Conservation (phyloP, 2,113 vertebrate species). For the Suricata suricatta region DNA sequence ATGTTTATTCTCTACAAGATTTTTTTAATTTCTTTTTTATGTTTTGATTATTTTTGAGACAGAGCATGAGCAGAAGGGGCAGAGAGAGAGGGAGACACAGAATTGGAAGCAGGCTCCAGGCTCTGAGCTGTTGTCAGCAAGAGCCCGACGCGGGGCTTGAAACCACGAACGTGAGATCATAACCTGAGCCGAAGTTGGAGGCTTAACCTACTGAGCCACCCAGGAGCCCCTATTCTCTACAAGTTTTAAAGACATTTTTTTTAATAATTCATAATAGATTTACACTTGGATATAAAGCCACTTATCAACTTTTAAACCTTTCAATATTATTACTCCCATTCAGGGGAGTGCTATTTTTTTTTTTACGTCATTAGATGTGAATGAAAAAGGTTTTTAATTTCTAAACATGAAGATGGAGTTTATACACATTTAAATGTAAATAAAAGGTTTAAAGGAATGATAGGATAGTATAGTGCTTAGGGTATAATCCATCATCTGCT, state of each 20-base stretch:
- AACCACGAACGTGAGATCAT: no score
- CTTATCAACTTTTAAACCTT: not conserved
- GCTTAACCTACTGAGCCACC: no score
- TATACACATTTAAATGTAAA: slow-evolving; percentile 23
- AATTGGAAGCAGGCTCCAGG: no score
- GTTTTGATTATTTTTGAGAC: no score
- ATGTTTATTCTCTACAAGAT: not conserved
- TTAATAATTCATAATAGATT: not conserved
- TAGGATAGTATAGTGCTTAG: not conserved
- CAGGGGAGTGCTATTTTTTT: not conserved
- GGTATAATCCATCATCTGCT: slow-evolving; percentile 54
- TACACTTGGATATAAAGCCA: not conserved
- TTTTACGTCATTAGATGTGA: not conserved
- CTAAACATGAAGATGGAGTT: not conserved
- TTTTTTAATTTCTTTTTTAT: no score
- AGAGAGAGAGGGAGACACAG: no score
- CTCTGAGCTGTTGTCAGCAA: no score
- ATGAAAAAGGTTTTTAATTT: not conserved
- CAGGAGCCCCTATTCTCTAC: not conserved
- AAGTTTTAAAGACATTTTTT: not conserved
- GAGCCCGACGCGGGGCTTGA: no score
- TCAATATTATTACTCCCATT: not conserved
- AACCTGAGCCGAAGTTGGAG: no score
- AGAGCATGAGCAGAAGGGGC: no score
- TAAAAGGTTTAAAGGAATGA: not conserved